Evolutionary conservation across 1,140 invertebrate species (phyloP).

Genomic region (Hesperophylax magnus): DNA sequence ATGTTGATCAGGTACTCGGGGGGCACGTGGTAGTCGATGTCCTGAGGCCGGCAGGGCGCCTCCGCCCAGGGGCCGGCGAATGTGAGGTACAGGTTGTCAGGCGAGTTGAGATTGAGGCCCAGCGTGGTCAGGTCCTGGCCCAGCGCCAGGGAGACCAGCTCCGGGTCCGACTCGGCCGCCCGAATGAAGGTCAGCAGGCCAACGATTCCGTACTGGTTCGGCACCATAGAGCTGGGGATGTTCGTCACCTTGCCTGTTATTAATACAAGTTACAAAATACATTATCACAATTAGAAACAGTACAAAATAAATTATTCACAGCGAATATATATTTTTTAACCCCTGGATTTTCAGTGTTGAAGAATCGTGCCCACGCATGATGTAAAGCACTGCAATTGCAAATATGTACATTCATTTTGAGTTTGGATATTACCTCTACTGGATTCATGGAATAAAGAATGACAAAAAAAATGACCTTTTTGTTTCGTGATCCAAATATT

Average conservation of each 20-base stretch:
- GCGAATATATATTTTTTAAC: too few species aligned
- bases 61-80: constrained; percentile 99
- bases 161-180: constrained; percentile 96
- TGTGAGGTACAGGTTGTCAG: constrained; percentile 96
- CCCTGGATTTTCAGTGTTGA: too few species aligned
- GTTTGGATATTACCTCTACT: too few species aligned
- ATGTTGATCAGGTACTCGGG: constrained; percentile 98
- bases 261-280: too few species aligned
- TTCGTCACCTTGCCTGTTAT: constrained; percentile 91
- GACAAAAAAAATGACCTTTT: too few species aligned
- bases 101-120: constrained; percentile 97
- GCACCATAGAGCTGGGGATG: constrained; percentile 98
- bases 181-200: constrained; percentile 97
- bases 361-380: too few species aligned
- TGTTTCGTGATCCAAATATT: too few species aligned
- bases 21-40: constrained; percentile 99
- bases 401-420: too few species aligned
- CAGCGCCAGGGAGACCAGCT: constrained; percentile 94
- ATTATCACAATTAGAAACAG: too few species aligned
- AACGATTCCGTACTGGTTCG: constrained; percentile 99
- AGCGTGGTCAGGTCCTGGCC: constrained; percentile 98
- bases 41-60: constrained; percentile 96
- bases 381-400: too few species aligned
- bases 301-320: too few species aligned
- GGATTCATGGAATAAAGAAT: too few species aligned